Base-by-base conservation (phyloP, 2,888 invertebrate species). In the Rotaria magnacalcarata region DNA sequence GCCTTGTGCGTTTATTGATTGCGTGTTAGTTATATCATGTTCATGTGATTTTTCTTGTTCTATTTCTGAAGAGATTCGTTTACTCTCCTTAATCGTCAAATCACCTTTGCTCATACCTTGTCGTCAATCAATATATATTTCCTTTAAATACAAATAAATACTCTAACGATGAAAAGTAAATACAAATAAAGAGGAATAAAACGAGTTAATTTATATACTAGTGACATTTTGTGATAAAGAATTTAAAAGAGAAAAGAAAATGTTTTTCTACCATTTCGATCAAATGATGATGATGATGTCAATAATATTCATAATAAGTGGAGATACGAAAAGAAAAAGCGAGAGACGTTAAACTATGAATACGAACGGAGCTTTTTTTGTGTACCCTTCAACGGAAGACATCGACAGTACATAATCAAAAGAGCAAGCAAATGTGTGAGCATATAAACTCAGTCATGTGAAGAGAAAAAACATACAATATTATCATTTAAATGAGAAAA, bases 371-470 rank as follows among this genome's bases (percentile, higher is more conserved):
- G 67, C 11, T 14, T 27, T 34, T 67, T 67, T 27, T 16, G 7
- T 52, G 52, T 67, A 67, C 67, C 67, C 34, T 67, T 34, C 67
- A 67, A 27, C 16, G 67, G 16, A 4, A 11, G 27, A 67, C 67
- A 67, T 67, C 67, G 34, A 67, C 34, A 67, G 67, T 27, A 67
- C 11, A 67, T 11, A 34, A 67, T 27, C 27, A 67, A 67, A 67
- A 67, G 67, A 27, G 67, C 67, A 67, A 16, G 67, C 16, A 11
- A 34, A 34, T 67, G 14, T 67, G 67, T 67, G 34, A 67, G 67
- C 34, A 67, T 67, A 67, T 34, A 67, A 67, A 67, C 27, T 67
- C 67, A 67, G 67, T 67, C 67, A 67, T 67, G 67, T 67, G 67
- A 67, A 67, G 27, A 67, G 67, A 67, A 34, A 34, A 67, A 60